A percentile compares a stretch with the other conserved stretches of the same genome.
These are phyloP conservation scores for Sebastes minor DNA, from an alignment of 2,797 vertebrate species.

Conservation along the genomic window DNA sequence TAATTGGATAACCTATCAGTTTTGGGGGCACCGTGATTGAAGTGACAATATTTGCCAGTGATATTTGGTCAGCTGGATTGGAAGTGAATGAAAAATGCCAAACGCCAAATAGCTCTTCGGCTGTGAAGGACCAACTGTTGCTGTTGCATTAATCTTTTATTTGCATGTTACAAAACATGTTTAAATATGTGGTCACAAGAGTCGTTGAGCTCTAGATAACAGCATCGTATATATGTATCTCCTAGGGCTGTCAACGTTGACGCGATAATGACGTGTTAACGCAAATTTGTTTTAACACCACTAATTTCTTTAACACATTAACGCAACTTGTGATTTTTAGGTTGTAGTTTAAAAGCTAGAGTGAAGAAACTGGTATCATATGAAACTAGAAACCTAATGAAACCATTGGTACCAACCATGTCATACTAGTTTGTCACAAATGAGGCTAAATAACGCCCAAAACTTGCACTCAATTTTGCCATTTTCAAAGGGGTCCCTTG, in stretches of 20 bases:
- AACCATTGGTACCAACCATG: no score
- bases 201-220: not conserved
- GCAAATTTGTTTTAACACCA: no score
- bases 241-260: no score
- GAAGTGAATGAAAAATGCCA: slow-evolving; percentile 56
- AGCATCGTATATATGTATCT: not conserved
- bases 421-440: no score
- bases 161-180: slow-evolving; percentile 19
- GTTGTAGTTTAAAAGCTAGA: no score
- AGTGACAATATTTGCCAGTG: slow-evolving; percentile 68
- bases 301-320: no score
- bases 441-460: rapidly evolving
- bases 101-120: slow-evolving; percentile 4
- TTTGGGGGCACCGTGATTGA: slow-evolving; percentile 69
- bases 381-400: no score
- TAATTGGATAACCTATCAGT: slow-evolving; percentile 77
- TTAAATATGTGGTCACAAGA: slow-evolving; percentile 6
- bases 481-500: no score
- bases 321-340: no score
- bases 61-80: slow-evolving; percentile 70
- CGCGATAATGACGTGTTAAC: rapidly evolving
- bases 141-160: slow-evolving; percentile 50
- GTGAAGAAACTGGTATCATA: no score
- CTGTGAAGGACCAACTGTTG: slow-evolving; percentile 26
- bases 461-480: rapidly evolving